A percentile compares a stretch with the other conserved stretches of the same genome.
These are phyloP conservation scores for Ranitomeya imitator DNA, from an alignment of 2,113 vertebrate species.

Conservation along the genomic window DNA sequence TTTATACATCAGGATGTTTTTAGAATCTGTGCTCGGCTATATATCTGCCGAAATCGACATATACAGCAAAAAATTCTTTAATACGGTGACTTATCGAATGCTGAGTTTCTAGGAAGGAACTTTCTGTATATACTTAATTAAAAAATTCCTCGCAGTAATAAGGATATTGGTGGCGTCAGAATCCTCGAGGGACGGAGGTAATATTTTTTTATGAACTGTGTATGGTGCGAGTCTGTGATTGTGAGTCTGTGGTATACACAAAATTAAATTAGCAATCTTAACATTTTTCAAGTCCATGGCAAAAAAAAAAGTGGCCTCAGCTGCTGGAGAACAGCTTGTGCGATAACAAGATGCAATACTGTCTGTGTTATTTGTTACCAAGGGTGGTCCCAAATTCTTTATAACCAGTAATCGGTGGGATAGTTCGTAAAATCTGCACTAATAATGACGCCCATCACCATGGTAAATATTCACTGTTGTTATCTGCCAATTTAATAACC, in stretches of 20 bases:
- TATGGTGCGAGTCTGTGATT: not conserved
- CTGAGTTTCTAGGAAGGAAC: not conserved
- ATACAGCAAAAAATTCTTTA: not conserved
- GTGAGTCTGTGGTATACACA: not conserved
- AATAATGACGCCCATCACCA: not conserved
- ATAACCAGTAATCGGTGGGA: not conserved
- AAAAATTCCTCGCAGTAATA: too few relatives aligned
- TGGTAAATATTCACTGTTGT: too few relatives aligned
- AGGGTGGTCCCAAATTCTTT: not conserved
- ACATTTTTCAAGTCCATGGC: constrained; percentile 9
- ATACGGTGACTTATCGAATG: not conserved
- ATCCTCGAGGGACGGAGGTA: too few relatives aligned
- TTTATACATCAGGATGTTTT: not conserved
- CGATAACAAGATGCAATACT: not conserved
- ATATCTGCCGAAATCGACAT: not conserved
- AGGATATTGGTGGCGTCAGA: not conserved
- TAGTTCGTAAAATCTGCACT: not conserved
- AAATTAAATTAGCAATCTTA: not conserved
- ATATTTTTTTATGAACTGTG: constrained; percentile 1
- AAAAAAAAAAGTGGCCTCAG: not conserved
- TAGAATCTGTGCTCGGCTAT: not conserved
- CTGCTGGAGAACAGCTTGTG: constrained; percentile 27
- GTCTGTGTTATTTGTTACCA: not conserved
- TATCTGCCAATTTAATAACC: too few relatives aligned
- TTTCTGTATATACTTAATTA: not conserved